Percentiles rank a stretch among this genome's conserved stretches.
phyloP scores from a whole-genome alignment of 2,888 invertebrate species.

The Tipula helvola region DNA sequence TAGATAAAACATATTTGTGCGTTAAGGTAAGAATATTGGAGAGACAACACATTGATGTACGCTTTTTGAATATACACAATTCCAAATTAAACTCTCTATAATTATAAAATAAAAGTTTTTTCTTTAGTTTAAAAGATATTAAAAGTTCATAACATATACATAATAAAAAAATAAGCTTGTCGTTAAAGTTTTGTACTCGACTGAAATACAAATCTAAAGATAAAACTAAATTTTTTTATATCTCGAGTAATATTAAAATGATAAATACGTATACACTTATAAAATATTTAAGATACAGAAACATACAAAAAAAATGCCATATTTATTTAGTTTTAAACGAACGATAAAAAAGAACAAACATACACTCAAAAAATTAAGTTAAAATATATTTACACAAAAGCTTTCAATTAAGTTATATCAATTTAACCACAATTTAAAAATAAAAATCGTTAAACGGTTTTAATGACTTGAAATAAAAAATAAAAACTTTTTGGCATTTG shows the following conservation, averaged over 20 bases:
- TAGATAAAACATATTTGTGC: background rate
- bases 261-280: background rate
- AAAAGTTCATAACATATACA: no score
- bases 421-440: background rate
- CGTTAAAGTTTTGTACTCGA: no score
- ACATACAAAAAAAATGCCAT: background rate
- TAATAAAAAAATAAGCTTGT: no score
- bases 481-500: background rate
- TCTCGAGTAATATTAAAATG: background rate
- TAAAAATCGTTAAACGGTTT: background rate
- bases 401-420: background rate
- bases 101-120: background rate
- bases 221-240: background rate
- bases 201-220: no score
- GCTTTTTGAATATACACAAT: background rate
- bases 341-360: background rate
- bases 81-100: background rate
- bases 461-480: background rate
- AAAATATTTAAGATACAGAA: background rate
- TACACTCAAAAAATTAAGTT: background rate
- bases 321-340: background rate
- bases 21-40: background rate
- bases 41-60: background rate
- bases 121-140: no score
- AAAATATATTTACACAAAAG: background rate